A percentile compares a stretch with the other conserved stretches of the same genome.
Evolutionary conservation across 2,888 invertebrate genomes (phyloP).

Genomic region (Carabus problematicus): DNA sequence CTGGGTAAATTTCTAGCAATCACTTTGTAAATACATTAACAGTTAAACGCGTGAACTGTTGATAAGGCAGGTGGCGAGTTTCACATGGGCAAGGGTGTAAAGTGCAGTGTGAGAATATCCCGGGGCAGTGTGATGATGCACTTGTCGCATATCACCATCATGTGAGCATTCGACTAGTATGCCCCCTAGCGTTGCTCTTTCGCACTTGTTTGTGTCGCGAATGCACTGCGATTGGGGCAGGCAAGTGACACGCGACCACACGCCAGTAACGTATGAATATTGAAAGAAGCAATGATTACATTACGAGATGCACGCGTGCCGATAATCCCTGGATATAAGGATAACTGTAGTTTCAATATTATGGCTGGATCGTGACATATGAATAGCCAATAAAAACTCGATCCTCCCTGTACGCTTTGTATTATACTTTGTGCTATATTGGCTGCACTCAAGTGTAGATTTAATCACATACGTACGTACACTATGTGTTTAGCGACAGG

Average conservation of each 20-base stretch:
- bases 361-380: conserved; percentile 37
- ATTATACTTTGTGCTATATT: no score
- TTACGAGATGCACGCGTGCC: conserved; percentile 7
- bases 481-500: background rate
- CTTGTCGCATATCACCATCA: conserved; percentile 15
- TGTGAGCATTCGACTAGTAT: background rate
- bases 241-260: conserved; percentile 8
- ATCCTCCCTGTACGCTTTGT: no score
- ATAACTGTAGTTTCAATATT: conserved; percentile 24
- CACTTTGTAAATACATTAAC: conserved; percentile 31
- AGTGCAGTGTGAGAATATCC: conserved; percentile 23
- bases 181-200: conserved; percentile 6
- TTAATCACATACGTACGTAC: background rate
- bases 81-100: conserved; percentile 18
- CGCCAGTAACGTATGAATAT: conserved; percentile 12
- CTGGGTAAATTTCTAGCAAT: conserved; percentile 20
- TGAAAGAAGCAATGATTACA: conserved; percentile 24
- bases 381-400: conserved; percentile 39
- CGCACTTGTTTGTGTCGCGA: conserved; percentile 8
- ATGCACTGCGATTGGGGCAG: conserved; percentile 5
- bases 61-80: conserved; percentile 18
- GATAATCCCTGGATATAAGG: conserved; percentile 12
- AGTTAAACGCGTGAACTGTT: conserved; percentile 14
- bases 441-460: conserved; percentile 14
- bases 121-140: conserved; percentile 14